phyloP scores from a whole-genome alignment of 2,888 invertebrate genomes.

The Tillus elongatus region DNA sequence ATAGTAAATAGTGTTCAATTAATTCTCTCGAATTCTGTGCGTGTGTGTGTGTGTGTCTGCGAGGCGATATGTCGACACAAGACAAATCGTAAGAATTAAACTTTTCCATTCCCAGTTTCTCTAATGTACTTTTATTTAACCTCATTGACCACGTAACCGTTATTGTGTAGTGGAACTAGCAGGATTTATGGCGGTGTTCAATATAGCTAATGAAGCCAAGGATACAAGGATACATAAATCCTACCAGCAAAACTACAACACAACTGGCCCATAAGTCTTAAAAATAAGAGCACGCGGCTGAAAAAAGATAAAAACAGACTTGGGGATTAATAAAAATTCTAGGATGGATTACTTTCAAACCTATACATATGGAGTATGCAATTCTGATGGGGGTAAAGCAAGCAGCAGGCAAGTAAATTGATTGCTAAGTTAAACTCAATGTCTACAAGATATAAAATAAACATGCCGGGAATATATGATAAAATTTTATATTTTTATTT shows the following conservation, averaged over 20 bases:
- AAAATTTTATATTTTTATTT: no score
- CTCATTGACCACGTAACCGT: conserved; percentile 38
- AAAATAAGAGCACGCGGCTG: conserved; percentile 17
- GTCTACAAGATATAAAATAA: no score
- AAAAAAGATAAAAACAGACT: no score
- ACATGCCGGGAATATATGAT: no score
- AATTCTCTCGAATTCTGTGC: conserved; percentile 26
- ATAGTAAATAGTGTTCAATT: no score
- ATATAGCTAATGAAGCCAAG: conserved; percentile 41
- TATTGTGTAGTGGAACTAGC: conserved; percentile 37
- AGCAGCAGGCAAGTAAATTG: no score
- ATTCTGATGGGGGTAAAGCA: no score
- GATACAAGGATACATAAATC: conserved; percentile 37
- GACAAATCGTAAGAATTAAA: conserved; percentile 37
- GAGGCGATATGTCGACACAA: conserved; percentile 30
- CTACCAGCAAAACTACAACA: conserved; percentile 24
- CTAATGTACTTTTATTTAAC: conserved; percentile 39
- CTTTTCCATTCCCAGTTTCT: conserved; percentile 35
- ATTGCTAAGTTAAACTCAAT: no score
- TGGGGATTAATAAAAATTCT: no score
- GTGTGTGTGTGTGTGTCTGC: conserved; percentile 28
- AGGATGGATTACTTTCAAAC: no score
- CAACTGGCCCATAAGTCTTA: conserved; percentile 24
- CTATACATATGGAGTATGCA: no score
- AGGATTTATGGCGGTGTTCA: conserved; percentile 39